phyloP scores from a whole-genome alignment of 1,140 invertebrate genomes.

The Lucilia sericata region DNA sequence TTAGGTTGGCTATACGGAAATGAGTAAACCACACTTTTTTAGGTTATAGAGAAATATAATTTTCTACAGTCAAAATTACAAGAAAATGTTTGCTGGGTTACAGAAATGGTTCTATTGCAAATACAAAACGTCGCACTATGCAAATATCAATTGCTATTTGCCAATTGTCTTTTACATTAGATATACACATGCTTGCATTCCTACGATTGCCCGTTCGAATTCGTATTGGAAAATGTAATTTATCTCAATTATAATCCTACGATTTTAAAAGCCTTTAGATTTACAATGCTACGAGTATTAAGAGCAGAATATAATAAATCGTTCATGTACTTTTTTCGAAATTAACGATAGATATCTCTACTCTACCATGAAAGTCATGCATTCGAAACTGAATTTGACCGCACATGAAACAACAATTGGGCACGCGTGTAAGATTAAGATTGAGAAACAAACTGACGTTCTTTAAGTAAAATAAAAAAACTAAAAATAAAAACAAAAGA shows the following conservation, averaged over 20 bases:
- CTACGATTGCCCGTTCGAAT: background rate
- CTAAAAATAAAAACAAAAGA: too few species aligned
- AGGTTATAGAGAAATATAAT: too few species aligned
- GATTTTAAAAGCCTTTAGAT: background rate
- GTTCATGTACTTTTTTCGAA: background rate
- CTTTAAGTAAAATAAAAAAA: background rate
- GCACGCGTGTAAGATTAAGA: slow-evolving; percentile 7
- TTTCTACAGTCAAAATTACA: too few species aligned
- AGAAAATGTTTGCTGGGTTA: too few species aligned
- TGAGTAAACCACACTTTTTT: too few species aligned
- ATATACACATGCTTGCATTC: background rate
- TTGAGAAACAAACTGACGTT: background rate
- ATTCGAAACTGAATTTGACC: slow-evolving; percentile 6
- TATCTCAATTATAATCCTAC: slow-evolving; percentile 38
- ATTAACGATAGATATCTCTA: slow-evolving; percentile 6
- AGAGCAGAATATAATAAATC: background rate
- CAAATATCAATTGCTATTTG: background rate
- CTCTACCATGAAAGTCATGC: slow-evolving; percentile 15
- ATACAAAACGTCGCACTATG: background rate
- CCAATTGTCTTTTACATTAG: background rate
- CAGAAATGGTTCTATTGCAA: too few species aligned
- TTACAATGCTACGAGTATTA: background rate
- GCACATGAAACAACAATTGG: slow-evolving; percentile 24
- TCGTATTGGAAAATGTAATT: slow-evolving; percentile 14
- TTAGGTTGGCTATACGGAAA: too few species aligned